Conservation (phyloP, 2,888 invertebrate species). For the Platycheirus albimanus region DNA sequence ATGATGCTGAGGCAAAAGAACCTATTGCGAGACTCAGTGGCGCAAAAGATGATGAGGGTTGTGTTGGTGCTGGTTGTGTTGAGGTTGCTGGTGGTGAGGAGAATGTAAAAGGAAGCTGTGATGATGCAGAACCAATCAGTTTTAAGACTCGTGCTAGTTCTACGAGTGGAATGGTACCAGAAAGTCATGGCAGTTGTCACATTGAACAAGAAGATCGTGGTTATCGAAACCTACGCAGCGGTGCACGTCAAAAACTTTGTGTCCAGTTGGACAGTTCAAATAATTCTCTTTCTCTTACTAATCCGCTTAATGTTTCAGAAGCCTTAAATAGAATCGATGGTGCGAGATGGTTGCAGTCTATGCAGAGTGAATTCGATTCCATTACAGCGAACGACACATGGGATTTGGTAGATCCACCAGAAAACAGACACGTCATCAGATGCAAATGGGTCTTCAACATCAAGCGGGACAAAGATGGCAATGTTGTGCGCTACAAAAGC, state of each 20-base stretch:
- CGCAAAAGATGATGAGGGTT: too few relatives aligned
- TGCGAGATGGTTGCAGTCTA: background rate
- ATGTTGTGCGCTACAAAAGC: too few relatives aligned
- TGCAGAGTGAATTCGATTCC: slow-evolving; percentile 1
- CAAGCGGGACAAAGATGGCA: too few relatives aligned
- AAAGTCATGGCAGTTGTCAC: too few relatives aligned
- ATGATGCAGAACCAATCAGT: too few relatives aligned
- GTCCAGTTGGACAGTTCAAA: background rate
- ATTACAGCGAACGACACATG: slow-evolving; percentile 1
- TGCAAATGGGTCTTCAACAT: too few relatives aligned
- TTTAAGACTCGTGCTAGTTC: too few relatives aligned
- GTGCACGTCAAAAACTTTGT: background rate
- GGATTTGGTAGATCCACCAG: slow-evolving; percentile 4
- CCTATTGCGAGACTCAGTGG: too few relatives aligned
- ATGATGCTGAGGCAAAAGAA: too few relatives aligned
- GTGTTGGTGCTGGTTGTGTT: too few relatives aligned
- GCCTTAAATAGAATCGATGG: slow-evolving; percentile 4
- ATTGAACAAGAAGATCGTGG: too few relatives aligned
- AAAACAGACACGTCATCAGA: background rate
- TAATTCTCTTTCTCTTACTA: background rate
- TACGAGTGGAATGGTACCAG: too few relatives aligned
- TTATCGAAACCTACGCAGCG: background rate
- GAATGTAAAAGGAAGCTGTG: background rate
- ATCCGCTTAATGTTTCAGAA: background rate
- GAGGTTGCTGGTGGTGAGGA: background rate